phyloP scores from a whole-genome alignment of 2,797 vertebrate genomes.

The Xenentodon cancila region DNA sequence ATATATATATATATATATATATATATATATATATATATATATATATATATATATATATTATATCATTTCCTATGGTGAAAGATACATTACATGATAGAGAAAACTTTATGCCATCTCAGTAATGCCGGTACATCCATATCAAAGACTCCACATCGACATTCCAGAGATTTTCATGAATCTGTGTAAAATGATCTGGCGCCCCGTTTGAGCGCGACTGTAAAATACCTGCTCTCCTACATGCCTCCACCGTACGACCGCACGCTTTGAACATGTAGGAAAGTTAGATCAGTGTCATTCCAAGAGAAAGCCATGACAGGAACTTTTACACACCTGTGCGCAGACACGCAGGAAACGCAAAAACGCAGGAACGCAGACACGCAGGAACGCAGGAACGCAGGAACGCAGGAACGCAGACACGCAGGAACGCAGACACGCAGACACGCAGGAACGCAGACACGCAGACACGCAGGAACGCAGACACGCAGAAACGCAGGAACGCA shows the following conservation, averaged over 20 bases:
- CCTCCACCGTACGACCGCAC: neutral
- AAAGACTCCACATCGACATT: neutral
- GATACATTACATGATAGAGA: too few species aligned
- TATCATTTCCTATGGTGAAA: neutral
- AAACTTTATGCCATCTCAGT: too few species aligned
- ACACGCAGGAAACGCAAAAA: slow-evolving; percentile 1
- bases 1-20: neutral
- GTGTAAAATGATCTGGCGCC: neutral
- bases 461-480: slow-evolving; percentile 2
- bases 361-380: slow-evolving; percentile 8
- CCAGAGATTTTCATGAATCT: slow-evolving; percentile 1
- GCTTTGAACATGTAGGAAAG: too few species aligned
- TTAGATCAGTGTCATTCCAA: slow-evolving; percentile 17
- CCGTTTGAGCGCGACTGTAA: neutral
- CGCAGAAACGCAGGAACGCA: too few species aligned
- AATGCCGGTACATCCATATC: too few species aligned
- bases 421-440: too few species aligned
- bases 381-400: too few species aligned
- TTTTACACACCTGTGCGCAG: slow-evolving; percentile 26
- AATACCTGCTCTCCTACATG: neutral
- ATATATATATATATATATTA: neutral
- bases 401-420: slow-evolving; percentile 21
- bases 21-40: neutral
- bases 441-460: slow-evolving; percentile 18
- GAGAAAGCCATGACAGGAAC: slow-evolving; percentile 29